Evolutionary conservation across 2,797 vertebrate genomes (phyloP), one percentile per base, ranked within the genome.

Genomic region (Ptychadena robeensis): DNA sequence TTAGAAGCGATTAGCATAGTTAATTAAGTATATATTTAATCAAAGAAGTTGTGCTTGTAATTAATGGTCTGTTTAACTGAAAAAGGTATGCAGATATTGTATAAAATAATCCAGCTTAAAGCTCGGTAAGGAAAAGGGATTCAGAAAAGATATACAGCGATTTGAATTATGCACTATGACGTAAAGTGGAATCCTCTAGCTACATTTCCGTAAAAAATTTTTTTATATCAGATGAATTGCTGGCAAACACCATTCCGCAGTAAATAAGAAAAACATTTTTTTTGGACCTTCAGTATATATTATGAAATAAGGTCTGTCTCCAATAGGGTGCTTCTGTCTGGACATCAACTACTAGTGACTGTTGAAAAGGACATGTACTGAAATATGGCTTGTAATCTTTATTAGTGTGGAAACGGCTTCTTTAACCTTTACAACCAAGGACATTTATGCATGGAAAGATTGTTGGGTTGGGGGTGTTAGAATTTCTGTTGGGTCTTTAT

Each of bases 11-110:
- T 93, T 92, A 93, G 91, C 90, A 92, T 91, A 92, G 89, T 86
- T 94, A 94, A 94, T 93, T 92, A 94, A 92, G 91, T 93, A 90
- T 94, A 91, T 90, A 91, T 90, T 93, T 92, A 93, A 92, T 93
- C 90, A 93, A 91, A 93, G 83, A 83, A 88, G 90, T 89, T 91
- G 91, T 92, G 90, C 90, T 89, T 91, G 87, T 88, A 93, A 93
- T 93, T 91, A 93, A 91, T 93, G 91, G 92, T 90, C 89, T 92
- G 89, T 92, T 93, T 93, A 93, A 87, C 84, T 92, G 87, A 88
- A 73, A 86, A 89, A 89, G 91, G 92, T 11, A 92, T 90, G 90
- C 2, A 91, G 82, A 88, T 87, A 86, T 89, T 91, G 86, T 87
- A 75, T 87, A 85, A 92, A 90, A 92, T 31, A 87, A 91, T 79